Evolutionary conservation across 37 sponge, comb jelly and placozoan genomes (phyloP).

Genomic region (Aphrocallistes beatrix): DNA sequence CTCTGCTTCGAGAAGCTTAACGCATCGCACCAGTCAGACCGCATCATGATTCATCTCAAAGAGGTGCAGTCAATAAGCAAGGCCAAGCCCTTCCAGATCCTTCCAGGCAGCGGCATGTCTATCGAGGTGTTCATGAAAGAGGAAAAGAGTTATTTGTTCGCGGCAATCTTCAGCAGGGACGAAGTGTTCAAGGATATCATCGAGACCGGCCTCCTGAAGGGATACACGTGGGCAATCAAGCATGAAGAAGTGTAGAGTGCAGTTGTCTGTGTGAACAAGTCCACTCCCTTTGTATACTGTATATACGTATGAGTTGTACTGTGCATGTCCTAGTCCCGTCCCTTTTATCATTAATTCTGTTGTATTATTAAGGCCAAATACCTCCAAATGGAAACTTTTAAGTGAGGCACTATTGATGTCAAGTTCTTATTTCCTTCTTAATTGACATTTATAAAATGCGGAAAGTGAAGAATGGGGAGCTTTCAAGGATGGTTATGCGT

Average conservation of each 20-base stretch:
- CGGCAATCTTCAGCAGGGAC: slow-evolving; percentile 16
- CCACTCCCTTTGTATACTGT: no score
- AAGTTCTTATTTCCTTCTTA: no score
- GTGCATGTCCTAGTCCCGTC: no score
- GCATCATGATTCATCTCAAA: slow-evolving; percentile 31
- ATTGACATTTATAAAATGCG: no score
- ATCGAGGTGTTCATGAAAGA: slow-evolving; percentile 43
- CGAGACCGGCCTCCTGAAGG: neutral
- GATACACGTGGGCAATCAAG: neutral
- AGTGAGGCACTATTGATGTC: no score
- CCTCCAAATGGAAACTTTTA: no score
- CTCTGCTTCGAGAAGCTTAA: slow-evolving; percentile 44
- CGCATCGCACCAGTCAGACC: slow-evolving; percentile 13
- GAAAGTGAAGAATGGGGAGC: no score
- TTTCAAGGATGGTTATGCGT: no score
- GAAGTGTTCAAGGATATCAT: neutral
- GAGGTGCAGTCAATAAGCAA: slow-evolving; percentile 27
- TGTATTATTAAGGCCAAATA: no score
- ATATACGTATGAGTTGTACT: no score
- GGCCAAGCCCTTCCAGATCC: slow-evolving; percentile 68
- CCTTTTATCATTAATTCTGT: no score
- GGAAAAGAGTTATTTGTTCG: neutral
- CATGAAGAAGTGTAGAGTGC: neutral
- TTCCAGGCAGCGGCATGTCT: slow-evolving; percentile 80
- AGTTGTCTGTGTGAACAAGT: no score